phyloP scores from a whole-genome alignment of 2,797 vertebrate genomes.

The Arnoldichthys spilopterus region DNA sequence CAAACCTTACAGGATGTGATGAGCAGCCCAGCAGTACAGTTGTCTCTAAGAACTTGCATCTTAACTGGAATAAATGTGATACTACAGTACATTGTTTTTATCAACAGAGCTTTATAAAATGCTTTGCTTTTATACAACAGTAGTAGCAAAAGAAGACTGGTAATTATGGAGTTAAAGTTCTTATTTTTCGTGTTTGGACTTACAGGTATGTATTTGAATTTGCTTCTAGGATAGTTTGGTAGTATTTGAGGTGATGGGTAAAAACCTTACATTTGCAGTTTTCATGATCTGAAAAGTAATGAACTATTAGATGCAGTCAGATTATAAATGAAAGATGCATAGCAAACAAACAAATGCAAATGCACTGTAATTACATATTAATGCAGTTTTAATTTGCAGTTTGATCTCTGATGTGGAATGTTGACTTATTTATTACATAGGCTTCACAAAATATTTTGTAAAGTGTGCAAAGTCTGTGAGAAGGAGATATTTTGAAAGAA shows the following conservation, averaged over 20 bases:
- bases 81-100: constrained; percentile 1
- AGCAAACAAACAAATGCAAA: constrained; percentile 12
- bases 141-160: constrained; percentile 10
- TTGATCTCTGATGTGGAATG: background rate
- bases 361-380: background rate
- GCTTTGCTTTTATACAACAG: background rate
- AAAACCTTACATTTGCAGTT: background rate
- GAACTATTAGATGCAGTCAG: background rate
- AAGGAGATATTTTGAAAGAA: too few species aligned
- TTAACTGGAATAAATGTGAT: background rate
- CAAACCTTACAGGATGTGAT: constrained; percentile 57
- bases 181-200: constrained; percentile 47
- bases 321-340: background rate
- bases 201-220: constrained; percentile 39
- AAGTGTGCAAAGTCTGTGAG: background rate
- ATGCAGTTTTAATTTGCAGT: background rate
- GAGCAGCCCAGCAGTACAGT: background rate
- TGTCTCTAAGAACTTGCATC: background rate
- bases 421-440: background rate
- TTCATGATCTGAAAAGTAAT: background rate
- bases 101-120: constrained; percentile 13
- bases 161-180: constrained; percentile 36
- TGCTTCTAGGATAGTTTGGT: background rate
- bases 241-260: background rate
- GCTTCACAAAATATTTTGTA: background rate